Percentiles rank a stretch among this genome's conserved stretches.
Conservation (phyloP, 2,797 vertebrate species). For the Echiichthys vipera region DNA sequence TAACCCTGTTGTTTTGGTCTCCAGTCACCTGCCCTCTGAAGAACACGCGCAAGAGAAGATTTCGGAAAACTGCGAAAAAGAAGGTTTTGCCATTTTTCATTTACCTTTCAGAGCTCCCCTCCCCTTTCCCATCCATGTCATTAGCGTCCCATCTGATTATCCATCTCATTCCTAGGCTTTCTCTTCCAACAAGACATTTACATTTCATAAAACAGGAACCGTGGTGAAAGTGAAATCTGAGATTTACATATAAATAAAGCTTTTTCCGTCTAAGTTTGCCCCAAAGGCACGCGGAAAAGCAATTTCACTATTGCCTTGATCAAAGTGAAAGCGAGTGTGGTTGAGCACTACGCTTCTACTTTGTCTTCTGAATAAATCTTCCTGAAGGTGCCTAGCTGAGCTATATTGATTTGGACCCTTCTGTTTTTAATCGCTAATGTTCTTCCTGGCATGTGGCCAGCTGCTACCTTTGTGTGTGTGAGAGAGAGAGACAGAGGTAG, state of each 20-base stretch:
- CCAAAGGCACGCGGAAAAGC: conserved; percentile 72
- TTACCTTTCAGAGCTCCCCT: conserved; percentile 20
- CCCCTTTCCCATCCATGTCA: conserved; percentile 33
- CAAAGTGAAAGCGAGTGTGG: conserved; percentile 69
- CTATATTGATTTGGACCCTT: conserved; percentile 78
- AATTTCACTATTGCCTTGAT: conserved; percentile 78
- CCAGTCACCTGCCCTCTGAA: conserved; percentile 94
- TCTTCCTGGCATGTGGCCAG: conserved; percentile 76
- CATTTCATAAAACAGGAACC: conserved; percentile 70
- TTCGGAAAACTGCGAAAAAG: conserved; percentile 93
- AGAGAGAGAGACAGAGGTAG: not conserved
- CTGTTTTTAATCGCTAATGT: conserved; percentile 85
- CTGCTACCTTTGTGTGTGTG: conserved; percentile 36
- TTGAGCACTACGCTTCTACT: conserved; percentile 68
- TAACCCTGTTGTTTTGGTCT: conserved; percentile 67
- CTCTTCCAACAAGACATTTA: conserved; percentile 70
- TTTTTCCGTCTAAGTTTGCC: conserved; percentile 76
- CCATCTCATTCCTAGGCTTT: conserved; percentile 51
- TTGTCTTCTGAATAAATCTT: conserved; percentile 82
- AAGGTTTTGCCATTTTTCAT: conserved; percentile 85
- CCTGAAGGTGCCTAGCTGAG: conserved; percentile 65
- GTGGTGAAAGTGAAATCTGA: conserved; percentile 69
- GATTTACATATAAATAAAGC: conserved; percentile 86
- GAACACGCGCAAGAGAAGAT: conserved; percentile 94
- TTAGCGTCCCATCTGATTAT: conserved; percentile 63